These are phyloP conservation scores for Stenolophus ochropezus DNA, from an alignment of 2,888 invertebrate species.

Conservation along the genomic window DNA sequence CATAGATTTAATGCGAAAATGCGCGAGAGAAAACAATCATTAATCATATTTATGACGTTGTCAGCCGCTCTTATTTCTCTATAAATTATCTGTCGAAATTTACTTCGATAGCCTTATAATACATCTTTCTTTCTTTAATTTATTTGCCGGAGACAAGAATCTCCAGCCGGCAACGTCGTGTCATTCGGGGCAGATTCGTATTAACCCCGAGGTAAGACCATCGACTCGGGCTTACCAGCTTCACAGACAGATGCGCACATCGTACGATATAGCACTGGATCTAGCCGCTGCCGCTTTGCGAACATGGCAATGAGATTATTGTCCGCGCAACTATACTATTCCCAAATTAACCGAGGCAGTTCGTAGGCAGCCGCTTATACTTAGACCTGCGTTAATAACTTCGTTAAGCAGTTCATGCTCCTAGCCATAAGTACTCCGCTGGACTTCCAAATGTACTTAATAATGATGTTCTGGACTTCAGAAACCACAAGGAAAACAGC, in stretches of 20 bases:
- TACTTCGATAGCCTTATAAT: neutral
- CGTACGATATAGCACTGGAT: neutral
- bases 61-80: neutral
- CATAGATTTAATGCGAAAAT: neutral
- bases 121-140: neutral
- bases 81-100: neutral
- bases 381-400: slow-evolving; percentile 22
- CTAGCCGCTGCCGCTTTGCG: neutral
- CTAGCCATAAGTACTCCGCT: slow-evolving; percentile 21
- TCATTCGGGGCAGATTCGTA: neutral
- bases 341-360: slow-evolving; percentile 46
- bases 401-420: slow-evolving; percentile 29
- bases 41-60: neutral
- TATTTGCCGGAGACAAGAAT: neutral
- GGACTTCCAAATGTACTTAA: neutral
- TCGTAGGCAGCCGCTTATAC: slow-evolving; percentile 12
- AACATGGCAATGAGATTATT: slow-evolving; percentile 48
- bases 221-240: slow-evolving; percentile 12
- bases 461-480: neutral
- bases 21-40: neutral
- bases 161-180: neutral
- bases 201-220: slow-evolving; percentile 24
- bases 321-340: slow-evolving; percentile 26
- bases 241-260: slow-evolving; percentile 21
- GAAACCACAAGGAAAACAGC: no score